Conservation (phyloP, 2,113 vertebrate species). For the Plotosus lineatus region DNA sequence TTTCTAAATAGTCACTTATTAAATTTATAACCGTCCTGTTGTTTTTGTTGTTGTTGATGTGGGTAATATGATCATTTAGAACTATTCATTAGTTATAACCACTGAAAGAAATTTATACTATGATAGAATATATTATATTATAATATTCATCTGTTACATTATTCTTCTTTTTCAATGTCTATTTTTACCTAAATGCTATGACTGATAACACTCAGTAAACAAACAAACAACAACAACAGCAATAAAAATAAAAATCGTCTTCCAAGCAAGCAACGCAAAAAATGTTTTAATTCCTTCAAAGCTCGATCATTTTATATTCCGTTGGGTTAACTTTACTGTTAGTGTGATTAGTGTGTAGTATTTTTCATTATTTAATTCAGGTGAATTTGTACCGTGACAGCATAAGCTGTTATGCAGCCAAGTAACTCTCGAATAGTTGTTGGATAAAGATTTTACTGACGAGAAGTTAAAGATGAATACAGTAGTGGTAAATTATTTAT, state of each 20-base stretch:
- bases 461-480: background rate
- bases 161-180: background rate
- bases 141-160: background rate
- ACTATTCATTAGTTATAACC: background rate
- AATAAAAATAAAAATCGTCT: no score
- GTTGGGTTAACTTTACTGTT: background rate
- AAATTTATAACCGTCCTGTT: background rate
- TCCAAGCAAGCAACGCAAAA: no score
- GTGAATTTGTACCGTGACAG: background rate
- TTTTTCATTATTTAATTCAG: background rate
- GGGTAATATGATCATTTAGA: background rate
- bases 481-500: background rate
- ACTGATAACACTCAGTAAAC: background rate
- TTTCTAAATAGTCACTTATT: background rate
- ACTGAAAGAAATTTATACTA: background rate
- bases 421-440: background rate
- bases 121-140: no score
- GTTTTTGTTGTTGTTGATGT: background rate
- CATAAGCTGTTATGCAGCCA: no score
- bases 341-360: background rate
- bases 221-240: background rate
- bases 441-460: background rate
- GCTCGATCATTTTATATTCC: background rate
- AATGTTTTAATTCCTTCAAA: no score
- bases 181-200: background rate